A percentile compares a stretch with the other conserved stretches of the same genome.
Evolutionary conservation across 2,888 invertebrate species (phyloP).

Genomic region (Muscina levida): DNA sequence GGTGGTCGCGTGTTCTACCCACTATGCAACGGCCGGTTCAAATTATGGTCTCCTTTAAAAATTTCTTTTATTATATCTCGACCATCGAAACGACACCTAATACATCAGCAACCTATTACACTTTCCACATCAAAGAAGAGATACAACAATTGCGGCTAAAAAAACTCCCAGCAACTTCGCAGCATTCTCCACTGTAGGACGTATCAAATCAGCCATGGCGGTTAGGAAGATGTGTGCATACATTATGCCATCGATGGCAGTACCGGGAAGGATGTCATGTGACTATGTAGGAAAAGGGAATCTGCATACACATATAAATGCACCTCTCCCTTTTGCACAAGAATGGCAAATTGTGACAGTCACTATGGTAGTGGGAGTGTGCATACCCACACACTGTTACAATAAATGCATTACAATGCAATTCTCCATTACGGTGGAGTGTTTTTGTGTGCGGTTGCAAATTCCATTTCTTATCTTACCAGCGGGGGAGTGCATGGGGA

Average conservation of each 20-base stretch:
- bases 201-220: background rate
- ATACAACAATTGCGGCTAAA: too few relatives aligned
- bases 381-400: too few relatives aligned
- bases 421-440: conserved; percentile 5
- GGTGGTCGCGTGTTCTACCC: too few relatives aligned
- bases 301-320: background rate
- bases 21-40: too few relatives aligned
- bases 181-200: too few relatives aligned
- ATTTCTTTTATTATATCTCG: too few relatives aligned
- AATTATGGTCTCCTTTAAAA: too few relatives aligned
- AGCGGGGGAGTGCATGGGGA: background rate
- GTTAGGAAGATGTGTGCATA: conserved; percentile 1
- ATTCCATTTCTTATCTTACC: conserved; percentile 11
- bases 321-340: background rate
- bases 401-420: background rate
- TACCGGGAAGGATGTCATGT: background rate
- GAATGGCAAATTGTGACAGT: conserved; percentile 35
- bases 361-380: background rate
- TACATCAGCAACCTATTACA: too few relatives aligned
- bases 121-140: too few relatives aligned
- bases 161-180: too few relatives aligned
- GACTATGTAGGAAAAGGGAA: background rate
- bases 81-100: too few relatives aligned
- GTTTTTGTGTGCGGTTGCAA: conserved; percentile 1
- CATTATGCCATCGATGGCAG: conserved; percentile 13